phyloP scores from a whole-genome alignment of 2,888 invertebrate species.

The Hydraecia micacea region DNA sequence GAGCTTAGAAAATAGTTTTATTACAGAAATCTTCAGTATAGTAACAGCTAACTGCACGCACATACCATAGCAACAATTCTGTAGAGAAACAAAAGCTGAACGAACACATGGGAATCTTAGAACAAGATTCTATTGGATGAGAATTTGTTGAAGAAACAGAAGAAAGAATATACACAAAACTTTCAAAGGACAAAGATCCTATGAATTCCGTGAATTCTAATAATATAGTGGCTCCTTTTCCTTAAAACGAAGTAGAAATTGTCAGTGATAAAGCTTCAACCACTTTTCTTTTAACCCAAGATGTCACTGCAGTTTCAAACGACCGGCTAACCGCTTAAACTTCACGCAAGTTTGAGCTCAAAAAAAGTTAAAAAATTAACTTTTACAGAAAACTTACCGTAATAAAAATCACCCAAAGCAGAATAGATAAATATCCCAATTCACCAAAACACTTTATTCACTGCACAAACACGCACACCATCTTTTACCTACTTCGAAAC shows the following conservation, averaged over 20 bases:
- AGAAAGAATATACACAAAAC: neutral
- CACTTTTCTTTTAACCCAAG: conserved; percentile 37
- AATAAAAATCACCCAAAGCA: conserved; percentile 52
- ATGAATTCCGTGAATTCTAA: neutral
- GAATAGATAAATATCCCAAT: conserved; percentile 54
- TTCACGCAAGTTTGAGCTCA: neutral
- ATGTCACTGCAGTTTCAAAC: conserved; percentile 49
- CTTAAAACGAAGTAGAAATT: neutral
- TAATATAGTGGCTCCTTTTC: neutral
- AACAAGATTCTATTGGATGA: neutral
- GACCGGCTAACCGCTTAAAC: conserved; percentile 32
- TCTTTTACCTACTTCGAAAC: conserved; percentile 40
- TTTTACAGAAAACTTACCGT: conserved; percentile 40
- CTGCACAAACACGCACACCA: conserved; percentile 66
- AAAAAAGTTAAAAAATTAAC: neutral
- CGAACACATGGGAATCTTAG: conserved; percentile 26
- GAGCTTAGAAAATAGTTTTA: conserved; percentile 57
- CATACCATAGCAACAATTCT: conserved; percentile 19
- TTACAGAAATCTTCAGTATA: conserved; percentile 36
- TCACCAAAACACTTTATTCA: conserved; percentile 61
- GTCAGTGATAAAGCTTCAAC: neutral
- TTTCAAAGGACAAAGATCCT: neutral
- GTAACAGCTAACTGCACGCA: conserved; percentile 39
- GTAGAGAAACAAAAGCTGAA: conserved; percentile 41
- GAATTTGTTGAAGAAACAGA: conserved; percentile 2